Base-by-base conservation (phyloP, 92 coral and sea anemone genomes). In the Zoanthus gigantus region DNA sequence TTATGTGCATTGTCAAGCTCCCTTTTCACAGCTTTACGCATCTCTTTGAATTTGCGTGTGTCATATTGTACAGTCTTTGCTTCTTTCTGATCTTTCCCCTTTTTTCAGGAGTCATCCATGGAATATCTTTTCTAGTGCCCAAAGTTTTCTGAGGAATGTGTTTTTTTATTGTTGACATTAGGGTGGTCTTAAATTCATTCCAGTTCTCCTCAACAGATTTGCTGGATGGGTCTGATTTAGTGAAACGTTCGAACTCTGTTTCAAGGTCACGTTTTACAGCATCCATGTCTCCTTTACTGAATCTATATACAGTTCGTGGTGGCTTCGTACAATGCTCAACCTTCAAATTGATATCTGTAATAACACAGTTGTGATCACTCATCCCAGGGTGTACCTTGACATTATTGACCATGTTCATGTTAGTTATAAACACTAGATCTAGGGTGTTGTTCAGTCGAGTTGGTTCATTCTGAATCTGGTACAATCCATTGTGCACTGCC, bases 31-130 rank as follows among this genome's bases (percentile, higher is more conserved):
- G 89, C 30, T 83, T 76, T 74, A 66, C 95, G 88, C 53, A 86
- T 47, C 48, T 80, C 78, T 67, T 86, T 92, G 68, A 89, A 86
- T 46, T 86, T 92, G 34, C 86, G 83, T 92, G 90, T 81, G 86
- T 92, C 89, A 12, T 90, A 44, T 90, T 90, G 47, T 90, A 86
- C 12, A 65, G 56, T 14, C 83, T 66, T 23, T 82, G 88, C 66
- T 87, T 90, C 80, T 87, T 90, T 13, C 76, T 79, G 31, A 74
- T 82, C 76, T 60, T 77, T 1, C 88, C 56, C 76, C 85, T 90
- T 14, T 85, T 56, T 71, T 77, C 83, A 56, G 58, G 45, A 28
- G 73, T 67, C 61, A 83, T 42, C 78, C 78, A 74, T 74, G 78
- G 58, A 6, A 74, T 12, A 14, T 74, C 78, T 74, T 74, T 74